phyloP scores from a whole-genome alignment of 2,888 invertebrate species.

The Formica aserva region DNA sequence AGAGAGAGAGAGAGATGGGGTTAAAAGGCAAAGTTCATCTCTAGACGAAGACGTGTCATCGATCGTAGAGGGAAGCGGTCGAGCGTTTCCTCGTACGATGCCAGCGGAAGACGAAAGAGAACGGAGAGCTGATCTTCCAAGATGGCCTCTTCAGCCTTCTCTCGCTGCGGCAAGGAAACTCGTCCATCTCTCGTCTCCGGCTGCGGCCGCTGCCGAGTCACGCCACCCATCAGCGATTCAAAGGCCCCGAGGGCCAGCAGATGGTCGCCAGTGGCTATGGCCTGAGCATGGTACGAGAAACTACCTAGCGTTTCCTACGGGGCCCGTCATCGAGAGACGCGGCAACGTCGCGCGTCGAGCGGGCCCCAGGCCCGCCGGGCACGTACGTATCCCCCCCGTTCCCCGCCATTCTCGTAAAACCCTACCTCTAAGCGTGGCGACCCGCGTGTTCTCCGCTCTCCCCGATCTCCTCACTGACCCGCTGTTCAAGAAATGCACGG shows the following conservation, averaged over 20 bases:
- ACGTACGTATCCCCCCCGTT: constrained; percentile 43
- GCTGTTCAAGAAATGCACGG: constrained; percentile 60
- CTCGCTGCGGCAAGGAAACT: constrained; percentile 37
- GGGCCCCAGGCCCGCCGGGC: constrained; percentile 47
- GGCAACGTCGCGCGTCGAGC: constrained; percentile 75
- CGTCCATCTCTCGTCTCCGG: constrained; percentile 59
- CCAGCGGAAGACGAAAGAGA: background rate
- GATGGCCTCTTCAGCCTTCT: constrained; percentile 44
- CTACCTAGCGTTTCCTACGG: constrained; percentile 52
- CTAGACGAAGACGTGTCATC: constrained; percentile 37
- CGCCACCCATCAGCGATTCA: constrained; percentile 85
- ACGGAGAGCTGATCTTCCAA: constrained; percentile 1
- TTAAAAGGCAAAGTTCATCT: constrained; percentile 53
- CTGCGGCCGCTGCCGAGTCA: constrained; percentile 81
- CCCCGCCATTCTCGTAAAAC: constrained; percentile 2
- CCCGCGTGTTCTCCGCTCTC: background rate
- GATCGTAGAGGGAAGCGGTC: constrained; percentile 16
- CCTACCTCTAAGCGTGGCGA: background rate
- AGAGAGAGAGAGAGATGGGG: background rate
- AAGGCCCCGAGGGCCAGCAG: constrained; percentile 84
- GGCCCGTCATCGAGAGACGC: constrained; percentile 61
- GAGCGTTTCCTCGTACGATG: constrained; percentile 27
- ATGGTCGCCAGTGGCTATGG: constrained; percentile 80
- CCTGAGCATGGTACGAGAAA: constrained; percentile 47
- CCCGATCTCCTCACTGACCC: constrained; percentile 59